Evolutionary conservation across 2,113 vertebrate genomes (phyloP).

Genomic region (Brachirus orientalis): DNA sequence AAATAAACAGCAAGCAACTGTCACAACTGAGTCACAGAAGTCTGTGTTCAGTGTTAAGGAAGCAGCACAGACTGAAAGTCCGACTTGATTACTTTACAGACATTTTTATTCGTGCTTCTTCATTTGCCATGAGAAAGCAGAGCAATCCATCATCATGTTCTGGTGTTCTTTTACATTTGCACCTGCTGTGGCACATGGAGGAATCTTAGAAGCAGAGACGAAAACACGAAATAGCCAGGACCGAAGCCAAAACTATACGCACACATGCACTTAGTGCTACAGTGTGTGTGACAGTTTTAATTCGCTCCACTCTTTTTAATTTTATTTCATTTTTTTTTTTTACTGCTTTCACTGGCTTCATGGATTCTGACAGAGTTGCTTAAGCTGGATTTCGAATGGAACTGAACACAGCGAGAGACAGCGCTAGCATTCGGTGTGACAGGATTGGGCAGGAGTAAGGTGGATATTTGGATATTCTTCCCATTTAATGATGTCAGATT

Average conservation of each 20-base stretch:
- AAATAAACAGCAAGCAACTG: no score
- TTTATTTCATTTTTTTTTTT: no score
- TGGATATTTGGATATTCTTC: slow-evolving; percentile 49
- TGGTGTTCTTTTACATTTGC: slow-evolving; percentile 42
- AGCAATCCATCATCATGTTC: slow-evolving; percentile 52
- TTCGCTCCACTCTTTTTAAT: slow-evolving; percentile 23
- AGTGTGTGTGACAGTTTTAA: slow-evolving; percentile 35
- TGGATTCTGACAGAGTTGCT: slow-evolving; percentile 29
- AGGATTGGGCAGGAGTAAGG: slow-evolving; percentile 21
- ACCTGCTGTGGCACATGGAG: slow-evolving; percentile 30
- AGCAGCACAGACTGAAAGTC: slow-evolving; percentile 12
- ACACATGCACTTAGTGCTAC: slow-evolving; percentile 26
- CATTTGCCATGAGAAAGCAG: slow-evolving; percentile 23
- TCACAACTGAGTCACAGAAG: no score
- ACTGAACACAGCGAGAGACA: slow-evolving; percentile 16
- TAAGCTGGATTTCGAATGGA: slow-evolving; percentile 24
- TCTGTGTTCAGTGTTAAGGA: slow-evolving; percentile 2
- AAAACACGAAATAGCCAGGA: slow-evolving; percentile 31
- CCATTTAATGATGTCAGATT: slow-evolving; percentile 63
- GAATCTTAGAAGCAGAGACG: no score
- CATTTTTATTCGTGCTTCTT: slow-evolving; percentile 37
- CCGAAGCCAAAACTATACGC: slow-evolving; percentile 12
- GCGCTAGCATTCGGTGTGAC: slow-evolving; percentile 24
- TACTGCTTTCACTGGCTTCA: slow-evolving; percentile 31
- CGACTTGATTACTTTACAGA: slow-evolving; percentile 15